A percentile compares a stretch with the other conserved stretches of the same genome.
Conservation (phyloP, 2,797 vertebrate genomes). For the Onychomys arenicola region DNA sequence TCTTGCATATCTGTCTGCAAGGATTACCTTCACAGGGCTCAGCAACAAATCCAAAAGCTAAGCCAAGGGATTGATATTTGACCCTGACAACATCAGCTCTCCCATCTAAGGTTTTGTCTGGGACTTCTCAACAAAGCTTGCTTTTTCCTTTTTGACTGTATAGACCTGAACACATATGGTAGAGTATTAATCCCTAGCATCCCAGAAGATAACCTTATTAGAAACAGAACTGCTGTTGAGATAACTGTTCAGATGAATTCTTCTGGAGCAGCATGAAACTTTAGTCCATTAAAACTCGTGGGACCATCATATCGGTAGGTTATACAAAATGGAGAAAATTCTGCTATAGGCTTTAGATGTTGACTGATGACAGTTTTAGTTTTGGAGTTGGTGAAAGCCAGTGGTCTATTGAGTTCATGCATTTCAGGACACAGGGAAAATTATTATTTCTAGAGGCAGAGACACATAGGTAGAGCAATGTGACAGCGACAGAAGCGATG, state of each 20-base stretch:
- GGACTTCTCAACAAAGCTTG: background rate
- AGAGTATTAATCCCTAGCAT: background rate
- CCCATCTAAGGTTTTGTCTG: background rate
- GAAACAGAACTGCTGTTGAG: background rate
- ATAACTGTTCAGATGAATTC: background rate
- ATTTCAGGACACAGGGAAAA: background rate
- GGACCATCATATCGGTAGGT: background rate
- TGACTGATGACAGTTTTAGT: background rate
- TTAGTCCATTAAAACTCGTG: background rate
- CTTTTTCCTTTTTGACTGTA: background rate
- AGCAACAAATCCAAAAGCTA: conserved; percentile 25
- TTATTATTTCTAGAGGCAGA: background rate
- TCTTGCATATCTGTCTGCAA: background rate
- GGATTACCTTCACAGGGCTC: background rate
- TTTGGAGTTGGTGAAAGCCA: background rate
- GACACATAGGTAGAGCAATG: background rate
- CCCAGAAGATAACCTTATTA: background rate
- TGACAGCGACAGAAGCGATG: background rate
- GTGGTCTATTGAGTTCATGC: background rate
- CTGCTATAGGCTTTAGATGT: background rate
- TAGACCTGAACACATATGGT: background rate
- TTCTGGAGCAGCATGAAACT: background rate
- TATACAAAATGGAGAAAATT: background rate
- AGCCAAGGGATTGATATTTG: background rate
- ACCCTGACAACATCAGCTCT: background rate